Evolutionary conservation across 2,113 vertebrate species (phyloP).

Genomic region (Mastomys coucha): DNA sequence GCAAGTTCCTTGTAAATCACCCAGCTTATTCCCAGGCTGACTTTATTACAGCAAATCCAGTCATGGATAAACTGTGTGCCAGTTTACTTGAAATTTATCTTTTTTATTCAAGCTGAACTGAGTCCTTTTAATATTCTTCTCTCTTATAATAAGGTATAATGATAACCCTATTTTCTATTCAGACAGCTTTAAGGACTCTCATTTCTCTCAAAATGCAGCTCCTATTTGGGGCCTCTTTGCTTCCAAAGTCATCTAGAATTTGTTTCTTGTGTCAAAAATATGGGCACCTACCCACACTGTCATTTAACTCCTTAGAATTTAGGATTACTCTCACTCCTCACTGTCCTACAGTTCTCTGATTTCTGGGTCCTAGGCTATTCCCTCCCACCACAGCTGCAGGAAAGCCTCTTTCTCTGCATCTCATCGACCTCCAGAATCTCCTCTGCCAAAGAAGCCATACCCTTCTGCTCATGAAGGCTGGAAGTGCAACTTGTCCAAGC

Average conservation of each 20-base stretch:
- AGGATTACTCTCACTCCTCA: slow-evolving; percentile 71
- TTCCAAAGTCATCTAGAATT: slow-evolving; percentile 70
- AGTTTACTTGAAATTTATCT: slow-evolving; percentile 90
- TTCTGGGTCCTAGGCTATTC: slow-evolving; percentile 26
- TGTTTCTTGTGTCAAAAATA: slow-evolving; percentile 78
- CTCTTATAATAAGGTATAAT: slow-evolving; percentile 85
- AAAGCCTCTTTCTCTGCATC: background rate
- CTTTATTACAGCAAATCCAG: slow-evolving; percentile 89
- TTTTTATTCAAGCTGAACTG: slow-evolving; percentile 86
- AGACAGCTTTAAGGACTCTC: slow-evolving; percentile 85
- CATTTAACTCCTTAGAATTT: background rate
- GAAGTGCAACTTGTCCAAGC: background rate
- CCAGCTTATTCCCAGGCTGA: slow-evolving; percentile 87
- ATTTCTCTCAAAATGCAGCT: slow-evolving; percentile 79
- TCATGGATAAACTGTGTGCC: slow-evolving; percentile 88
- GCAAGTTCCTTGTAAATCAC: slow-evolving; percentile 88
- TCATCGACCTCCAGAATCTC: background rate
- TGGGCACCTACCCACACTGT: slow-evolving; percentile 61
- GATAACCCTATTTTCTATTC: slow-evolving; percentile 86
- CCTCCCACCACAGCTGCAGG: background rate
- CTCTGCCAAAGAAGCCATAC: background rate
- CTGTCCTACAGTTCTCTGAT: slow-evolving; percentile 59
- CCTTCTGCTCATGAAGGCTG: background rate
- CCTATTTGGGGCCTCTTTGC: slow-evolving; percentile 69
- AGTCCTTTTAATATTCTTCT: slow-evolving; percentile 87